Evolutionary conservation across 2,797 vertebrate genomes (phyloP).

Genomic region (Syndactyla subalaris): DNA sequence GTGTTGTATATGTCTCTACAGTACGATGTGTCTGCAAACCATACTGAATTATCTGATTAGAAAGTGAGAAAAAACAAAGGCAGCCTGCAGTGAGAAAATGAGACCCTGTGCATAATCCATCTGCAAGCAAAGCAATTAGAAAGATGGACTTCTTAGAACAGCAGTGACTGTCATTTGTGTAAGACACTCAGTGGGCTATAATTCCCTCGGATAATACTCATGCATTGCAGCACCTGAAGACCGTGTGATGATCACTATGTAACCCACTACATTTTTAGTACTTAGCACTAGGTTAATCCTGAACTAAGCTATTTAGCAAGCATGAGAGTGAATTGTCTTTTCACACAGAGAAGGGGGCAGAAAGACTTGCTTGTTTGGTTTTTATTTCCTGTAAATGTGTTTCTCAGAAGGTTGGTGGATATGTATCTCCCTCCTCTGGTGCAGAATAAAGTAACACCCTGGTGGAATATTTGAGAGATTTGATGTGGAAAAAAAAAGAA

Average conservation of each 20-base stretch:
- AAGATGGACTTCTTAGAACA: conserved; percentile 32
- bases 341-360: background rate
- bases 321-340: background rate
- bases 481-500: background rate
- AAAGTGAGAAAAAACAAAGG: conserved; percentile 17
- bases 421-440: conserved; percentile 31
- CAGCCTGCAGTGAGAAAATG: conserved; percentile 25
- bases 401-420: conserved; percentile 28
- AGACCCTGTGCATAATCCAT: conserved; percentile 11
- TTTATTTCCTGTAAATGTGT: background rate
- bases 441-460: conserved; percentile 41
- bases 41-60: background rate
- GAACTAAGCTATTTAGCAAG: background rate
- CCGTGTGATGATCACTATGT: background rate
- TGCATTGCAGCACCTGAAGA: background rate
- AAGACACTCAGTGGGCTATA: background rate
- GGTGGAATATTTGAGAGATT: background rate
- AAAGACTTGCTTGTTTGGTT: background rate
- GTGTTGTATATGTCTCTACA: background rate
- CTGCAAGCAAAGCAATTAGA: conserved; percentile 23
- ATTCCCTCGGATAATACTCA: background rate
- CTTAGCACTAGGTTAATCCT: background rate
- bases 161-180: background rate
- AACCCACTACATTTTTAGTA: background rate
- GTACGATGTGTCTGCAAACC: conserved; percentile 1